Conservation (phyloP, 2,888 invertebrate species). For the Trachelus troglodyta region DNA sequence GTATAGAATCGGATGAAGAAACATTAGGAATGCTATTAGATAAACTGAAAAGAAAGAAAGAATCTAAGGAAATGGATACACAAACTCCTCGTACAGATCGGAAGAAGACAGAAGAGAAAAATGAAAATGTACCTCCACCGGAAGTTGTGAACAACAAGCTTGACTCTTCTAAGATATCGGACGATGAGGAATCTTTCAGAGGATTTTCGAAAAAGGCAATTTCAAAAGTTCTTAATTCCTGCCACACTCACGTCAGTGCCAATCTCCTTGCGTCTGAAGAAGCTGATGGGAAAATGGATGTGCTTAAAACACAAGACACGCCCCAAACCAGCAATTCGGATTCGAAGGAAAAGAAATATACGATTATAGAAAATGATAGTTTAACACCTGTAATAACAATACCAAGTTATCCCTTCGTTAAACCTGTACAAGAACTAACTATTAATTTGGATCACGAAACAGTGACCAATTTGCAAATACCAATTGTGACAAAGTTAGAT, state of each 20-base stretch:
- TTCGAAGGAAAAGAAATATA: constrained; percentile 18
- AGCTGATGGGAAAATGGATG: constrained; percentile 28
- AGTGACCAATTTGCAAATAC: constrained; percentile 15
- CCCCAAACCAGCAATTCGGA: constrained; percentile 18
- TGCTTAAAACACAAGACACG: constrained; percentile 24
- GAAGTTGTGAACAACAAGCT: constrained; percentile 25
- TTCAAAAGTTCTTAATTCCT: constrained; percentile 51
- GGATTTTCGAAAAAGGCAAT: constrained; percentile 63
- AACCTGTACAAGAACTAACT: constrained; percentile 9
- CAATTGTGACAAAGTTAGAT: constrained; percentile 21
- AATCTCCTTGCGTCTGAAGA: constrained; percentile 46
- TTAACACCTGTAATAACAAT: constrained; percentile 9
- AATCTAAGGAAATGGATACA: constrained; percentile 16
- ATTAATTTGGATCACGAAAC: not conserved
- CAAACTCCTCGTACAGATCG: constrained; percentile 4
- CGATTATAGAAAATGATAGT: constrained; percentile 8
- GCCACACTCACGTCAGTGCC: constrained; percentile 44
- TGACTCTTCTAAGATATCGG: constrained; percentile 64
- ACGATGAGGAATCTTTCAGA: constrained; percentile 67
- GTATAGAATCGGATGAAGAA: constrained; percentile 75
- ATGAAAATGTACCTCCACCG: constrained; percentile 23
- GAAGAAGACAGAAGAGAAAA: constrained; percentile 30
- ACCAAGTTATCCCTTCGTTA: constrained; percentile 14
- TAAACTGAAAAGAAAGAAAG: constrained; percentile 47
- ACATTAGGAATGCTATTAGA: constrained; percentile 71